Evolutionary conservation across 2,113 vertebrate species (phyloP).

Genomic region (Callopanchax toddi): DNA sequence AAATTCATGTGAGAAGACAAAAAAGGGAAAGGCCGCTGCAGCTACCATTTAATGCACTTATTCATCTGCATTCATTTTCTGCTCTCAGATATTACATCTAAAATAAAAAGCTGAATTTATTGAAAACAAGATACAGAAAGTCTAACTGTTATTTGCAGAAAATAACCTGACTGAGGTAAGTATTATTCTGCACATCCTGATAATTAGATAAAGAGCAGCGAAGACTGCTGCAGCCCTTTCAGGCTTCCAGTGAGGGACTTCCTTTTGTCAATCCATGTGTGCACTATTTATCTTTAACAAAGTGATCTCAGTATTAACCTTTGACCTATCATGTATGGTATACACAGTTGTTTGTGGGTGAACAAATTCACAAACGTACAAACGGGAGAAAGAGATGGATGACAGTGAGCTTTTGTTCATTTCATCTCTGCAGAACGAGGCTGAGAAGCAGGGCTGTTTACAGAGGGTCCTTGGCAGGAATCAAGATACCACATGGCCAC

Average conservation of each 20-base stretch:
- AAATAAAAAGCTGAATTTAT: not conserved
- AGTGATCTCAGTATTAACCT: not conserved
- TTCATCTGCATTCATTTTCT: not conserved
- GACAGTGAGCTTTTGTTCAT: conserved; percentile 4
- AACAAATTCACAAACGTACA: conserved; percentile 2
- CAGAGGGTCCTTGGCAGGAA: conserved; percentile 5
- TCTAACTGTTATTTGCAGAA: not conserved
- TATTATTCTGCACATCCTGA: not conserved
- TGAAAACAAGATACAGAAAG: not conserved
- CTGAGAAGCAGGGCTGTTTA: too few relatives aligned
- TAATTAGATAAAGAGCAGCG: not conserved
- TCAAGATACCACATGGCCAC: not conserved
- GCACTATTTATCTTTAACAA: not conserved
- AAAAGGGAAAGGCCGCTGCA: not conserved
- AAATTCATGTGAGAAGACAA: not conserved
- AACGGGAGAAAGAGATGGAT: conserved; percentile 1
- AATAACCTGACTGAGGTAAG: not conserved
- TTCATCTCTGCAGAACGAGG: not conserved
- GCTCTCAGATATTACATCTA: not conserved
- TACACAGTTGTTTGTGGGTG: not conserved
- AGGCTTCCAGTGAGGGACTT: not conserved
- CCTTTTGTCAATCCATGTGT: not conserved
- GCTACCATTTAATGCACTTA: too few relatives aligned
- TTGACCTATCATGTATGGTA: not conserved
- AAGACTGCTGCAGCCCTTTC: not conserved